phyloP scores from a whole-genome alignment of 2,113 vertebrate genomes.

The Montifringilla adamsi region DNA sequence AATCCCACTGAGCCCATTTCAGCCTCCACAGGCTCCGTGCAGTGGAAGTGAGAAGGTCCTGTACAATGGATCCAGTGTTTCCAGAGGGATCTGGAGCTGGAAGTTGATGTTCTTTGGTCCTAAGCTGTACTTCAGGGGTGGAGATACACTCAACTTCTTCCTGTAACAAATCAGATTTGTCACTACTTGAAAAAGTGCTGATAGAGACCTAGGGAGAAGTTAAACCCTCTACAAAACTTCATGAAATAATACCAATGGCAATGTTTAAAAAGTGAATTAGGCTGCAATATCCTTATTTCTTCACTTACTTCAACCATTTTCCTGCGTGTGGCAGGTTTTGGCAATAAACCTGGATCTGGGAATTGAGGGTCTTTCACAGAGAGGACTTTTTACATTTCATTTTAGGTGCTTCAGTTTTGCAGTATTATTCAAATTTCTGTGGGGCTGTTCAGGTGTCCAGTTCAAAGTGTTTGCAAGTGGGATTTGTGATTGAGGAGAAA shows the following conservation, averaged over 20 bases:
- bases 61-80: neutral
- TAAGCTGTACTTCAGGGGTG: neutral
- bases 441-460: neutral
- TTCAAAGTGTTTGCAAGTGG: neutral
- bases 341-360: neutral
- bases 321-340: neutral
- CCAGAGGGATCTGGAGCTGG: neutral
- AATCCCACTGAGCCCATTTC: neutral
- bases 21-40: neutral
- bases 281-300: neutral
- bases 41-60: neutral
- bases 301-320: neutral
- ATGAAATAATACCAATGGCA: neutral
- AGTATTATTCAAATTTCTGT: neutral
- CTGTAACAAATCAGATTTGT: constrained; percentile 39
- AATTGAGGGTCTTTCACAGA: neutral
- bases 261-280: neutral
- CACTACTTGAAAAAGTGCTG: constrained; percentile 7
- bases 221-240: neutral
- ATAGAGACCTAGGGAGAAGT: neutral
- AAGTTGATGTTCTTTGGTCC: neutral
- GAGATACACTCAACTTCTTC: neutral
- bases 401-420: neutral
- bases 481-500: neutral
- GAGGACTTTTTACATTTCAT: neutral